phyloP scores from a whole-genome alignment of 2,888 invertebrate species.

The Tenthredo amoena region DNA sequence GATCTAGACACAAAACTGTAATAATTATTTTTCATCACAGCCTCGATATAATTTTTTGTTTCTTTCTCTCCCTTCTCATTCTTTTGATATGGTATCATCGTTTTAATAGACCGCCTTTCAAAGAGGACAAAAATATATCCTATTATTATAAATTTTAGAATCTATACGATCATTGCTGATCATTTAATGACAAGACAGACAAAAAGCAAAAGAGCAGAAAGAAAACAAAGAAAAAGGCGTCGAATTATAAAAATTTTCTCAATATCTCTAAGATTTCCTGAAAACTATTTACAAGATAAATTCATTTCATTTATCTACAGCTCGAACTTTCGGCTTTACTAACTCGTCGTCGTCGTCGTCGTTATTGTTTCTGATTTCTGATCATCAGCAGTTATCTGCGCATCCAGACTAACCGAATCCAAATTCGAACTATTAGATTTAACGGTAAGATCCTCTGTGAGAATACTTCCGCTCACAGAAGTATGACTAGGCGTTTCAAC shows the following conservation, averaged over 20 bases:
- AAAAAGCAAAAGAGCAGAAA: neutral
- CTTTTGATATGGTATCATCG: conserved; percentile 14
- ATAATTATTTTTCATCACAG: conserved; percentile 12
- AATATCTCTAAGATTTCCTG: neutral
- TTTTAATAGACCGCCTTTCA: neutral
- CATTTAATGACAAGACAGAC: neutral
- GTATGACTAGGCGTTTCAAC: neutral
- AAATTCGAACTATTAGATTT: neutral
- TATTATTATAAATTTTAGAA: neutral
- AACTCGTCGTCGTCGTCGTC: conserved; percentile 51
- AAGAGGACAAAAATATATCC: neutral
- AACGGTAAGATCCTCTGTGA: conserved; percentile 25
- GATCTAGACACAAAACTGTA: neutral
- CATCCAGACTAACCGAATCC: neutral
- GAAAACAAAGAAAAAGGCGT: neutral
- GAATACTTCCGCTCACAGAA: conserved; percentile 24
- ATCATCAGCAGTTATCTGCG: neutral
- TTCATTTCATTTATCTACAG: neutral
- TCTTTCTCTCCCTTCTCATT: neutral
- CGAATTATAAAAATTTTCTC: neutral
- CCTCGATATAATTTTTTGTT: conserved; percentile 1
- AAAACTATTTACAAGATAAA: conserved; percentile 25
- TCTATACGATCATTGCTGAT: neutral
- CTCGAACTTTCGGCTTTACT: neutral
- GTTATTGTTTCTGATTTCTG: neutral